Evolutionary conservation across 2,113 vertebrate genomes (phyloP).

Genomic region (Rostratula benghalensis): DNA sequence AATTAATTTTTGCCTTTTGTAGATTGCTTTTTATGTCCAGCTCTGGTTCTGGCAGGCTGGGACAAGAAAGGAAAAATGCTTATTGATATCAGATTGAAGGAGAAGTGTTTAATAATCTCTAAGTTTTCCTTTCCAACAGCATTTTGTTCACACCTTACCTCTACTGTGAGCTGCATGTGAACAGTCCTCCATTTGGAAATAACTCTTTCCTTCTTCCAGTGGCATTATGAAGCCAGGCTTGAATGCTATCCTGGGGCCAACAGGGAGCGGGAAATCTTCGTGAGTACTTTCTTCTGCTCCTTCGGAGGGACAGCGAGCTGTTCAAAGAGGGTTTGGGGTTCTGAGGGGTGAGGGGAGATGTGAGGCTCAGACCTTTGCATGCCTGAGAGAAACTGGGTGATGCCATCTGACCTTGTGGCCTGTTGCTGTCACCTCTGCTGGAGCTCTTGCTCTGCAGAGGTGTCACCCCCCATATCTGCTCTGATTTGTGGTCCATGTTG

Average conservation of each 20-base stretch:
- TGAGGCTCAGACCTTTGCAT: not conserved
- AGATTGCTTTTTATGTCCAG: not conserved
- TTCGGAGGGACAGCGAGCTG: not conserved
- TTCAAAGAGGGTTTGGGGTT: not conserved
- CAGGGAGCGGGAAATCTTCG: conserved; percentile 84
- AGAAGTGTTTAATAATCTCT: not conserved
- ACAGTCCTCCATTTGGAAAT: not conserved
- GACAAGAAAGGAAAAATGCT: not conserved
- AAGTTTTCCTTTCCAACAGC: not conserved
- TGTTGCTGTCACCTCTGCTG: not conserved
- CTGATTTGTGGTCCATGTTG: rapidly evolving
- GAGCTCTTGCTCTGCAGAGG: not conserved
- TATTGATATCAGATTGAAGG: not conserved
- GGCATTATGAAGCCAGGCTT: conserved; percentile 84
- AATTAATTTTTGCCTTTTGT: not conserved
- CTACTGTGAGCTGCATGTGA: not conserved
- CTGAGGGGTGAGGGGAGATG: not conserved
- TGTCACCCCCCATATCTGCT: not conserved
- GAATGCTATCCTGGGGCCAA: conserved; percentile 85
- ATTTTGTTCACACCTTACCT: not conserved
- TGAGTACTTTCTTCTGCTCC: conserved; percentile 72
- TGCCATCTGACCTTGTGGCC: not conserved
- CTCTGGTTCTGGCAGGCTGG: not conserved
- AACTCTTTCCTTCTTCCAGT: conserved; percentile 66
- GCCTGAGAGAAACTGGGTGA: not conserved